A percentile compares a stretch with the other conserved stretches of the same genome.
phyloP scores from a whole-genome alignment of 2,797 vertebrate species.

The Hemibagrus guttatus region DNA sequence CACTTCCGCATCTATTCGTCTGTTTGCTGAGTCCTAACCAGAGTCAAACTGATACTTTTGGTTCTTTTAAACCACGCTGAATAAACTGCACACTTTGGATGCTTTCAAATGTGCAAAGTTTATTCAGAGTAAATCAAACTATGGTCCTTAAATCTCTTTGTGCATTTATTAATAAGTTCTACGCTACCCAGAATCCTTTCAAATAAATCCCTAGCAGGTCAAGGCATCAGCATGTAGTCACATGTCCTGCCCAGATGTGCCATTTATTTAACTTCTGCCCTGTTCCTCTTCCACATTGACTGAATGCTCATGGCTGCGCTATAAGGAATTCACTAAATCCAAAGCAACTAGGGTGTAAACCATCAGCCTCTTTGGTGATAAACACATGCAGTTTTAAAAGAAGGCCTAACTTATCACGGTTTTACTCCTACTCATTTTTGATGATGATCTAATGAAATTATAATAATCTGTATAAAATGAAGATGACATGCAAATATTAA shows the following conservation, averaged over 20 bases:
- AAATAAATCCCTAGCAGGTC: conserved; percentile 20
- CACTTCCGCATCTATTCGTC: not conserved
- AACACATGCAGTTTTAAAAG: not conserved
- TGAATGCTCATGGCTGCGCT: not conserved
- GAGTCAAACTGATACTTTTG: not conserved
- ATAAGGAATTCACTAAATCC: not conserved
- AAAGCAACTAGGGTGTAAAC: not conserved
- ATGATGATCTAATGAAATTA: not conserved
- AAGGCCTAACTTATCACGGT: not conserved
- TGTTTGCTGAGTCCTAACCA: not conserved
- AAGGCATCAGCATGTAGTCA: conserved; percentile 37
- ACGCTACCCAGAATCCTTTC: not conserved
- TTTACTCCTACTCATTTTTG: not conserved
- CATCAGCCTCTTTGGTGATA: not conserved
- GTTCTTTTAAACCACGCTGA: not conserved
- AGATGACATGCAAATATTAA: not conserved
- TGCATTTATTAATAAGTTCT: not conserved
- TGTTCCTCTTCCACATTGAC: not conserved
- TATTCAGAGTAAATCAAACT: not conserved
- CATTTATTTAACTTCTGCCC: conserved; percentile 37
- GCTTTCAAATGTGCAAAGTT: not conserved
- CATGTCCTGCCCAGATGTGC: conserved; percentile 32
- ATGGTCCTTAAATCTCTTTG: not conserved
- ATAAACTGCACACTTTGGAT: not conserved
- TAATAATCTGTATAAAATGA: not conserved